Percentiles rank a stretch among this genome's conserved stretches.
phyloP scores from a whole-genome alignment of 1,140 invertebrate species.

The Brevipalpus yothersi region DNA sequence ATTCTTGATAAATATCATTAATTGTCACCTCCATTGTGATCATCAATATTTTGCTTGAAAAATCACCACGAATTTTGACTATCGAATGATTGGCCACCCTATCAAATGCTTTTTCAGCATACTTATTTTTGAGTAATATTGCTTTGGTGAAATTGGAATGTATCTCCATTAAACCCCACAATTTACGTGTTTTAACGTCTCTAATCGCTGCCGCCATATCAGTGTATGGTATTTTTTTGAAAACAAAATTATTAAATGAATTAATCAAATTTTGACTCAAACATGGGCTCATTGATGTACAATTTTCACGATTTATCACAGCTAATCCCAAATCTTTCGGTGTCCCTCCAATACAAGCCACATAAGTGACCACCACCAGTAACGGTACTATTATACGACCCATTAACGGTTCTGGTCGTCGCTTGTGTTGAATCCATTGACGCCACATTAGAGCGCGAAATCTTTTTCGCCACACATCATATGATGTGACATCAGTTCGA shows the following conservation, averaged over 20 bases:
- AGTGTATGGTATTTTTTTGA: not conserved
- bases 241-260: not conserved
- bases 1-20: not conserved
- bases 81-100: not conserved
- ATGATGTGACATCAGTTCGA: too few relatives aligned
- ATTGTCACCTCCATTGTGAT: not conserved
- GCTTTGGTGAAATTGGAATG: slow-evolving; percentile 3
- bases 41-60: not conserved
- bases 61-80: not conserved
- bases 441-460: not conserved
- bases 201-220: slow-evolving; percentile 1
- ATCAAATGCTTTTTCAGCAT: not conserved
- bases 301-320: slow-evolving; percentile 30
- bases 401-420: not conserved
- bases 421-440: not conserved
- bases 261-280: not conserved
- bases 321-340: slow-evolving; percentile 54
- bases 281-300: not conserved
- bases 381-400: slow-evolving; percentile 44
- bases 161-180: slow-evolving; percentile 10
- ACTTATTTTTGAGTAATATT: slow-evolving; percentile 1
- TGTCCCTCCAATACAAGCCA: slow-evolving; percentile 67
- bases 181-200: slow-evolving; percentile 8
- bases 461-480: not conserved
- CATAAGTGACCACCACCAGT: slow-evolving; percentile 75